Evolutionary conservation across 2,888 invertebrate genomes (phyloP).

Genomic region (Agrotis exclamationis): DNA sequence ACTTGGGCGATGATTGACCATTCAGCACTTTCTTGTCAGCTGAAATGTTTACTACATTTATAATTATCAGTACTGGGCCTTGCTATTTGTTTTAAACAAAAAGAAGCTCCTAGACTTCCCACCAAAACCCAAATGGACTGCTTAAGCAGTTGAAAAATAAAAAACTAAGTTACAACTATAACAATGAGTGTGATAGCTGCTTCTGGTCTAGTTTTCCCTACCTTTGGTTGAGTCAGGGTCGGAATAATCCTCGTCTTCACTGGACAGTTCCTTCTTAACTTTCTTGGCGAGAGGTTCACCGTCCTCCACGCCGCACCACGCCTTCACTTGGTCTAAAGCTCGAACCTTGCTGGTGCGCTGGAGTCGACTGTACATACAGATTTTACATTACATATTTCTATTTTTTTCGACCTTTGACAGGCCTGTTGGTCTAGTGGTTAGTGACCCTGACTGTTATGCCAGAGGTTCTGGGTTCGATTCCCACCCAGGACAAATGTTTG

Average conservation of each 20-base stretch:
- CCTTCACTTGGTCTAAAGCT: constrained; percentile 95
- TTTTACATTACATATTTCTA: no score
- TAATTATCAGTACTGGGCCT: constrained; percentile 60
- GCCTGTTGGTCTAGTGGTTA: no score
- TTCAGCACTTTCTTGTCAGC: constrained; percentile 87
- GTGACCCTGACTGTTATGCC: no score
- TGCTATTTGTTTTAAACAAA: constrained; percentile 38
- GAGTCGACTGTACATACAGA: constrained; percentile 89
- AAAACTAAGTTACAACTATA: neutral
- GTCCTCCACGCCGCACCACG: constrained; percentile 94
- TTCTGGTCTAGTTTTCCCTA: constrained; percentile 47
- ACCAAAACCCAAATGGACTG: constrained; percentile 1
- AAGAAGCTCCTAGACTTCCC: constrained; percentile 30
- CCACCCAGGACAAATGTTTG: no score
- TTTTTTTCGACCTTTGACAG: no score
- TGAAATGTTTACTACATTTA: constrained; percentile 71
- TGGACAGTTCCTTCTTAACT: constrained; percentile 89
- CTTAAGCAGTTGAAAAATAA: neutral
- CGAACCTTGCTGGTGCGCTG: constrained; percentile 95
- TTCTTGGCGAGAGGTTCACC: constrained; percentile 88
- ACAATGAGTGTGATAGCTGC: constrained; percentile 38
- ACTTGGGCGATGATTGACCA: constrained; percentile 86
- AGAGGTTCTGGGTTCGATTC: no score
- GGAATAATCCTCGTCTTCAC: constrained; percentile 89
- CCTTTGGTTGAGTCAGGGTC: constrained; percentile 82